phyloP scores from a whole-genome alignment of 2,888 invertebrate genomes.

The Phyto melanocephala region DNA sequence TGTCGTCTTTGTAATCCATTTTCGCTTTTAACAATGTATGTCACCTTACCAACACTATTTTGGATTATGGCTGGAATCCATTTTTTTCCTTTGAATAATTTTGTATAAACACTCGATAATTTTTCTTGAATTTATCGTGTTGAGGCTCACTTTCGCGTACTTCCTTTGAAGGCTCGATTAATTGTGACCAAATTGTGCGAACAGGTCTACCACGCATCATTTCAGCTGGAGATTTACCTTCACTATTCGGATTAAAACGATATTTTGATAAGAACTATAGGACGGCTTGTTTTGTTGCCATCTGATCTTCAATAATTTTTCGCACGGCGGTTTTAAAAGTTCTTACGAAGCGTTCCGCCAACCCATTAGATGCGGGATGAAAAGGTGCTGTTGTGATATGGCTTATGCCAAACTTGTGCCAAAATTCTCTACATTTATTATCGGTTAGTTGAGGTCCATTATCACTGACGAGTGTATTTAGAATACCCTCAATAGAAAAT shows the following conservation, averaged over 20 bases:
- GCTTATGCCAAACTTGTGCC: constrained; percentile 63
- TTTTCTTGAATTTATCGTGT: neutral
- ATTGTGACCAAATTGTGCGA: constrained; percentile 35
- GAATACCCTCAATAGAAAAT: constrained; percentile 68
- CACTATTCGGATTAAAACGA: constrained; percentile 36
- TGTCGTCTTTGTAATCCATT: constrained; percentile 16
- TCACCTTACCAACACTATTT: constrained; percentile 12
- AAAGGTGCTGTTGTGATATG: constrained; percentile 68
- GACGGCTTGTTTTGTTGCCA: constrained; percentile 27
- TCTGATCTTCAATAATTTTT: constrained; percentile 39
- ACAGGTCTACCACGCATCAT: constrained; percentile 32
- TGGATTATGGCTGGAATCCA: constrained; percentile 20
- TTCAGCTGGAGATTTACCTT: constrained; percentile 51
- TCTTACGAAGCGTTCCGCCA: constrained; percentile 50
- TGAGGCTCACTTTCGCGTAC: neutral
- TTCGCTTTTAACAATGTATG: neutral
- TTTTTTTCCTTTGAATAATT: constrained; percentile 27
- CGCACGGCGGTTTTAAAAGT: neutral
- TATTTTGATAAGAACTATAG: constrained; percentile 43
- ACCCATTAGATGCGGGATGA: constrained; percentile 67
- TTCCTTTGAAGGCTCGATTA: constrained; percentile 3
- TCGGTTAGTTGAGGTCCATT: constrained; percentile 67
- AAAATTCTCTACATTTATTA: constrained; percentile 63
- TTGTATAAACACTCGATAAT: constrained; percentile 14
- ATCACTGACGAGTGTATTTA: constrained; percentile 66